Evolutionary conservation across 2,113 vertebrate species (phyloP), one percentile per base, ranked within the genome.

Genomic region (Cavia porcellus): DNA sequence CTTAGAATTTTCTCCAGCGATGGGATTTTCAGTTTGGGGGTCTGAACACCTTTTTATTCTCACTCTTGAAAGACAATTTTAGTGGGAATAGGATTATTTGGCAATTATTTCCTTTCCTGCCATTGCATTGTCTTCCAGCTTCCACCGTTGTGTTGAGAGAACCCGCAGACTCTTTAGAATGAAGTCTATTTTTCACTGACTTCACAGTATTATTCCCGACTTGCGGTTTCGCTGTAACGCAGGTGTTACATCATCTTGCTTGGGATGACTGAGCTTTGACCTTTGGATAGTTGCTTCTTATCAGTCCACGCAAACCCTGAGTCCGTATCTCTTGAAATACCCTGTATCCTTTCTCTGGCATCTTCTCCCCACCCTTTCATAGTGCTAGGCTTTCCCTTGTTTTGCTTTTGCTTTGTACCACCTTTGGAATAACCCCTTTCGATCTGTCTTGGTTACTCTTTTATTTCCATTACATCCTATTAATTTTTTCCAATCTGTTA

Each of bases 401-500:
- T 81, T 61, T 75, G 28, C 72, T 68, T 88, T 90, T 95, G 30
- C 20, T 94, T 89, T 81, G 35, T 95, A 90, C 22, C 25, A 25
- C 9, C 35, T 94, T 64, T 59, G 45, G 72, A 86, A 30, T 84
- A 70, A 91, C 72, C 35, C 32, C 30, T 74, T 93, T 52, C 9
- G 25, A 95, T 3, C 25, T 82, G 14, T 81, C 45, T 80, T 79
- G 38, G 42, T 75, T 75, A 45, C 42, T 80, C 38, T 61, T 80
- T 64, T 42, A 50, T 42, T 75, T 70, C 45, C 32, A 79, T 25
- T 64, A 32, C 38, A 19, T 77, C 79, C 64, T 89, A 17, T 47
- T 57, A 72, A 86, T 32, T 45, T 74, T 95, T 94, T 66, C 28
- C 97, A 91, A 85, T 92, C 28, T 77, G 13, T 66, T 90, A 45